Evolutionary conservation across 2,797 vertebrate genomes (phyloP).

Genomic region (Sibirionetta formosa): DNA sequence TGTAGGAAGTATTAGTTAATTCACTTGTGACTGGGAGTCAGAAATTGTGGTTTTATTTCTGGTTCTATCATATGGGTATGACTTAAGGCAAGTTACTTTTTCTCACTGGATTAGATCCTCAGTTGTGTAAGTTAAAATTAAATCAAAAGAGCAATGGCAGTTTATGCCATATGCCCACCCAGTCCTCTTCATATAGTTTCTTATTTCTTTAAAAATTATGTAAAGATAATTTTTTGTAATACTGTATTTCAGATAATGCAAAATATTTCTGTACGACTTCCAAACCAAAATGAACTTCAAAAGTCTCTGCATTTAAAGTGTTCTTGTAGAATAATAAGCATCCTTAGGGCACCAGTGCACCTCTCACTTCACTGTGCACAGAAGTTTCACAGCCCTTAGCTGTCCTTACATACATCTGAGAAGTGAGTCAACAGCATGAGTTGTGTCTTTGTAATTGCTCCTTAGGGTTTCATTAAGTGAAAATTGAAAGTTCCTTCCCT

Average conservation of each 20-base stretch:
- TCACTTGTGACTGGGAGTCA: neutral
- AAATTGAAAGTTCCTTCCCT: neutral
- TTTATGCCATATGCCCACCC: neutral
- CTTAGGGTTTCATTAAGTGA: neutral
- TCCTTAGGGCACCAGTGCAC: neutral
- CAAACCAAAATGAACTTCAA: slow-evolving; percentile 14
- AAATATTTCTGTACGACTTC: neutral
- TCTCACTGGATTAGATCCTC: neutral
- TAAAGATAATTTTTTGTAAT: slow-evolving; percentile 4
- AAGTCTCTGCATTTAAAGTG: neutral
- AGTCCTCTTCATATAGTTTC: neutral
- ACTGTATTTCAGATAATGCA: neutral
- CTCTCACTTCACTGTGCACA: neutral
- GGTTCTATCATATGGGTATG: neutral
- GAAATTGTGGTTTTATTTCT: slow-evolving; percentile 35
- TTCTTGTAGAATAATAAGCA: neutral
- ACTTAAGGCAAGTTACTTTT: slow-evolving; percentile 24
- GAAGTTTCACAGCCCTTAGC: neutral
- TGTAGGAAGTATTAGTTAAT: slow-evolving; percentile 45
- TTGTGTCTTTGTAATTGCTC: neutral
- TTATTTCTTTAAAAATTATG: neutral
- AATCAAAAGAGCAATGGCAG: neutral
- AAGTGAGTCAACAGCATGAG: neutral
- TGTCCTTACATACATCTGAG: neutral
- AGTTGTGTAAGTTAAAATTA: neutral